Percentiles rank a stretch among this genome's conserved stretches.
Evolutionary conservation across 2,797 vertebrate species (phyloP).

Genomic region (Mormyrus proboscirostris): DNA sequence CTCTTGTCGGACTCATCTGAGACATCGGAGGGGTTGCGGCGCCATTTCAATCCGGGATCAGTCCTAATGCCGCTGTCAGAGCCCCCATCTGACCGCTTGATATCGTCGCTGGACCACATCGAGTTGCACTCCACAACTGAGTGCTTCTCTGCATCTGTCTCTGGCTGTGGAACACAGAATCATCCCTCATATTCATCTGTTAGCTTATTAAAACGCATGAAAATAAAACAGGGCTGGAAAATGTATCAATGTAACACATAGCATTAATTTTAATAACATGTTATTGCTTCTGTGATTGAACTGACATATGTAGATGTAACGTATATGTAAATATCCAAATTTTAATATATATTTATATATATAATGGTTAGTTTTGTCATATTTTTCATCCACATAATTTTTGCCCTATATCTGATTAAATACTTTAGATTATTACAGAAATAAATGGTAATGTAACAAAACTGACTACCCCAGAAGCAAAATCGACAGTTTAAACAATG

Average conservation of each 20-base stretch:
- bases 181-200: neutral
- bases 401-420: neutral
- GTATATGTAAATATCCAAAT: neutral
- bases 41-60: conserved; percentile 80
- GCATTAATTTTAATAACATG: neutral
- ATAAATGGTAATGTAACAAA: neutral
- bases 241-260: neutral
- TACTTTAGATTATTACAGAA: neutral
- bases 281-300: neutral
- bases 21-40: conserved; percentile 81
- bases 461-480: neutral
- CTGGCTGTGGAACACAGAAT: conserved; percentile 40
- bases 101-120: conserved; percentile 77
- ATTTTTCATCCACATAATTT: no score
- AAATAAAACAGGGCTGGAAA: neutral
- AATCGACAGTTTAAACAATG: neutral
- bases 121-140: conserved; percentile 68
- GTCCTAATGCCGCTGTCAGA: conserved; percentile 81
- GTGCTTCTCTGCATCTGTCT: conserved; percentile 91
- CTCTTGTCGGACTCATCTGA: conserved; percentile 93
- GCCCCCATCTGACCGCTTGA: conserved; percentile 78
- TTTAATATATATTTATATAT: no score
- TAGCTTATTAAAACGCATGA: neutral
- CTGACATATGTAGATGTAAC: neutral
- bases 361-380: no score